phyloP scores from a whole-genome alignment of 30 jellyfish, hydroid and myxozoan genomes.

The Cassiopea xamachana region DNA sequence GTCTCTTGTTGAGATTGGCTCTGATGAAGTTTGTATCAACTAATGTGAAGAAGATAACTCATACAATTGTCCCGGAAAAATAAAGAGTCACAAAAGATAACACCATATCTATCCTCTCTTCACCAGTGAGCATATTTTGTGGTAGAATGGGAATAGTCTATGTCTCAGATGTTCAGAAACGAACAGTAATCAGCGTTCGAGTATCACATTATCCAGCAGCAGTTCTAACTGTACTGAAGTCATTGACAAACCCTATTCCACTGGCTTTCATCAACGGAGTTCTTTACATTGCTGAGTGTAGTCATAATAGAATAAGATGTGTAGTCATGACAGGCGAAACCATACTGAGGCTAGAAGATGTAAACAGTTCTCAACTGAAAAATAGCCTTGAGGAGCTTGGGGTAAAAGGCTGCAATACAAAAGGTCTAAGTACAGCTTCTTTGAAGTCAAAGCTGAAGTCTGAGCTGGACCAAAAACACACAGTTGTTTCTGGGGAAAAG shows the following conservation, averaged over 20 bases:
- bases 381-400: background rate
- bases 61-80: constrained; percentile 28
- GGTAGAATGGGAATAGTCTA: constrained; percentile 14
- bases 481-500: too few relatives aligned
- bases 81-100: constrained; percentile 27
- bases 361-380: background rate
- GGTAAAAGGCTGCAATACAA: too few relatives aligned
- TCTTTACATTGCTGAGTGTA: constrained; percentile 20
- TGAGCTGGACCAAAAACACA: too few relatives aligned
- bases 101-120: background rate
- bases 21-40: constrained; percentile 20
- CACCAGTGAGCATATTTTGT: constrained; percentile 19
- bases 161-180: constrained; percentile 28
- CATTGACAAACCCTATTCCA: background rate
- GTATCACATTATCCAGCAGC: constrained; percentile 46
- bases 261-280: constrained; percentile 6
- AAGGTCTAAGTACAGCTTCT: too few relatives aligned
- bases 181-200: constrained; percentile 2
- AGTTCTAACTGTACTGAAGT: background rate
- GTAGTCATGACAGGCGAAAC: constrained; percentile 1
- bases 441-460: too few relatives aligned
- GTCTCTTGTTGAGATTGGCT: constrained; percentile 31
- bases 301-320: background rate
- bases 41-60: constrained; percentile 10
- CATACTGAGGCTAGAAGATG: background rate